These are phyloP conservation scores for Oceanodroma tethys DNA, from an alignment of 2,113 vertebrate species.

Conservation along the genomic window DNA sequence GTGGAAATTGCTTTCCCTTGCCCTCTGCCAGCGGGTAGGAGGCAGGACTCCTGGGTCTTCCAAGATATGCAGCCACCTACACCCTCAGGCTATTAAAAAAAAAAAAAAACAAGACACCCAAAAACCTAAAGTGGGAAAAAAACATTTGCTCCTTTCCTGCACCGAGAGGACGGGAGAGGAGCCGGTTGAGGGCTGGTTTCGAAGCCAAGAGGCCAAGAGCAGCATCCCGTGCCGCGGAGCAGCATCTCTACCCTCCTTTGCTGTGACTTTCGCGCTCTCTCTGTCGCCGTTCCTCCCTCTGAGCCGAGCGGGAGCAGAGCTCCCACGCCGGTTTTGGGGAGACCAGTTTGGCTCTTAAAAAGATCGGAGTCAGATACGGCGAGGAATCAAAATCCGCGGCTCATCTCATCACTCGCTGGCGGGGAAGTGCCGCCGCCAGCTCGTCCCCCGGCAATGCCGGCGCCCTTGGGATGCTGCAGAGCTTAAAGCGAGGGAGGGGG, in stretches of 20 bases:
- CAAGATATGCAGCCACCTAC: neutral
- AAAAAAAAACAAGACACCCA: neutral
- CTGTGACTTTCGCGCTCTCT: accelerated
- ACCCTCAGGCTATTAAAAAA: neutral
- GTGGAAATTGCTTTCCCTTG: slow-evolving; percentile 39
- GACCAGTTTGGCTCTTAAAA: neutral
- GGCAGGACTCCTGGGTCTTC: neutral
- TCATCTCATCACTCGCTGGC: neutral
- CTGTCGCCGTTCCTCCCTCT: neutral
- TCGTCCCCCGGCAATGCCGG: neutral
- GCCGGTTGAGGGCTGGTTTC: neutral
- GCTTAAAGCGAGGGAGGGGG: neutral
- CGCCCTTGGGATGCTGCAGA: neutral
- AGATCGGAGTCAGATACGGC: accelerated
- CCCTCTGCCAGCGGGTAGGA: neutral
- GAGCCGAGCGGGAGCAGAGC: neutral
- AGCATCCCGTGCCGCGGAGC: accelerated
- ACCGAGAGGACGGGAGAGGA: neutral
- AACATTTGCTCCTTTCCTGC: neutral
- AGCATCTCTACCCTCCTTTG: neutral
- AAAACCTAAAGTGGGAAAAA: neutral
- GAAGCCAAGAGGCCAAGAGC: neutral
- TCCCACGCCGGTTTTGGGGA: neutral
- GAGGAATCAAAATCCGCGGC: neutral
- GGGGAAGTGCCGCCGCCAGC: neutral